phyloP scores from a whole-genome alignment of 2,797 vertebrate species.

The Podarcis siculus region DNA sequence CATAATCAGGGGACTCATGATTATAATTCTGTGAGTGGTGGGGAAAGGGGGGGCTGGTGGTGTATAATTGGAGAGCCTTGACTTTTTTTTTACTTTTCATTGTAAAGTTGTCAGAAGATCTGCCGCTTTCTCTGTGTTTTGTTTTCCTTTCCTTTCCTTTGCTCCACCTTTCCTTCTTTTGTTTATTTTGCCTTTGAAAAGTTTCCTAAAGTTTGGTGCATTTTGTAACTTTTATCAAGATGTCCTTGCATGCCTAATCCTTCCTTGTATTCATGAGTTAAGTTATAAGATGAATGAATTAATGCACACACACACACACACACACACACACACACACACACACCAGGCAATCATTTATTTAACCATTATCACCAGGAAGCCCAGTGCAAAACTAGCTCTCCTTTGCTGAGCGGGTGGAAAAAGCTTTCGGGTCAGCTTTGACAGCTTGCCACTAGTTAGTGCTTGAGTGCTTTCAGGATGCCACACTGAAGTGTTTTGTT shows the following conservation, averaged over 20 bases:
- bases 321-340: background rate
- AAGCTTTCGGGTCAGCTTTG: constrained; percentile 38
- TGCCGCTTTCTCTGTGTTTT: constrained; percentile 8
- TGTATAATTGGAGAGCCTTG: constrained; percentile 57
- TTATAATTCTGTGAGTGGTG: constrained; percentile 63
- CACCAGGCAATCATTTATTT: background rate
- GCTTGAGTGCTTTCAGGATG: constrained; percentile 65
- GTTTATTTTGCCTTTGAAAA: constrained; percentile 5
- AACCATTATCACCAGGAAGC: background rate
- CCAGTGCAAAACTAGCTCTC: background rate
- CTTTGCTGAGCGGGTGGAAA: constrained; percentile 33
- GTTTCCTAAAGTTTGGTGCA: background rate
- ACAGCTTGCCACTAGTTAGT: constrained; percentile 56
- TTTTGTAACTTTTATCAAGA: background rate
- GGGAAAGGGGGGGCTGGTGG: constrained; percentile 44
- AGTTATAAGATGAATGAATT: background rate
- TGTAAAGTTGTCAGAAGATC: constrained; percentile 60
- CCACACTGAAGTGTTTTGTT: constrained; percentile 70
- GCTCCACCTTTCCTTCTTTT: constrained; percentile 20
- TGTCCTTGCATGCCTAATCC: background rate
- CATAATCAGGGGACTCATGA: constrained; percentile 64
- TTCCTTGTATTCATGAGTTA: background rate
- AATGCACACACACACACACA: background rate
- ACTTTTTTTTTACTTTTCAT: constrained; percentile 58
- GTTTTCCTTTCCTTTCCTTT: constrained; percentile 30